Base-by-base conservation (phyloP, 2,113 vertebrate genomes). In the Oncorhynchus mykiss region DNA sequence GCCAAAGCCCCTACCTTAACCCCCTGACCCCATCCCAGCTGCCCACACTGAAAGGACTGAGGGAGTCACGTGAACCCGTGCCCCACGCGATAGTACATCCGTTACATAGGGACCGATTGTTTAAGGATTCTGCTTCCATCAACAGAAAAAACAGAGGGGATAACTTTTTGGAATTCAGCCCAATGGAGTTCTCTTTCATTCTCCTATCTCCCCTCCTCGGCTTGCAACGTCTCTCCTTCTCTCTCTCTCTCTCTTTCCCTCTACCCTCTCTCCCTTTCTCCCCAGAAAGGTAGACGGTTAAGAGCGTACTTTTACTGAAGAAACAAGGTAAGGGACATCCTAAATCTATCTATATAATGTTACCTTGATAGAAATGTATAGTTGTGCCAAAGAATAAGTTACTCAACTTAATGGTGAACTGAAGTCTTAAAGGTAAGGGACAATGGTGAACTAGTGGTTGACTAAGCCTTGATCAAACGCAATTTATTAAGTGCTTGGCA, bases 81-180 rank as follows among this genome's bases (percentile, higher is more conserved):
- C 62, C 45, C 60, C 13, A 45, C 14, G 12, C 59, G 29, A 51
- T 59, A 83, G 77, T 80, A 75, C 76, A 78, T 73, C 81, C 73
- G 81, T 87, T 85, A 84, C 82, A 74, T 81, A 70, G 79, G 79
- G 72, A 78, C 71, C 27, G 57, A 75, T 69, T 72, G 78, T 78
- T 71, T 90, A 91, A 91, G 68, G 87, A 86, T 91, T 93, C 87
- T 93, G 92, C 91, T 88, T 87, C 80, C 86, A 86, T 93, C 88
- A 2, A 90, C 91, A 91, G 85, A 92, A 93, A 91, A 84, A 85
- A 72, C 18, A 45, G 73, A 80, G 86, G 77, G 79, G 81, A 77
- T 85, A 86, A 45, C 9, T 45, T 45, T 45, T 45, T 45, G 39
- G 39, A 45, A 11, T 45, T 45, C 9, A 45, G 84, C 75, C 79